These are phyloP conservation scores for Nasonia longicornis DNA, from an alignment of 1,140 invertebrate species.

Conservation along the genomic window DNA sequence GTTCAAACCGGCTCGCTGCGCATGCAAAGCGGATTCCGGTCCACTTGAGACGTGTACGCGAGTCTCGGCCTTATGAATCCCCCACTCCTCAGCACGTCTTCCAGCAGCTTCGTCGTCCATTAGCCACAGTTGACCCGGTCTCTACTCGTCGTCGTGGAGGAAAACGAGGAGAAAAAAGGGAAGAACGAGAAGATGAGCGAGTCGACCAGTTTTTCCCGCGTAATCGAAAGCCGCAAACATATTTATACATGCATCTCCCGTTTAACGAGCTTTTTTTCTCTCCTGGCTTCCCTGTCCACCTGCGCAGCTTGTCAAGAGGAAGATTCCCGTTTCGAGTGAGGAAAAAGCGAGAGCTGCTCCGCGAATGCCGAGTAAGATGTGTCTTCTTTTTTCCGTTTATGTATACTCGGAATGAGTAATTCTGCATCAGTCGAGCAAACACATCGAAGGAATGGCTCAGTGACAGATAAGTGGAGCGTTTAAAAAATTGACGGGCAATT, in stretches of 20 bases:
- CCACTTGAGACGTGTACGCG: slow-evolving; percentile 10
- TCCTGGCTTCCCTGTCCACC: too few species aligned
- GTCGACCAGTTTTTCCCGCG: slow-evolving; percentile 11
- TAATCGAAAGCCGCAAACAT: neutral
- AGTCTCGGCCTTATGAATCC: neutral
- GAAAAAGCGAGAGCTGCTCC: neutral
- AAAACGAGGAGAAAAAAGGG: neutral
- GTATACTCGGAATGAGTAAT: neutral
- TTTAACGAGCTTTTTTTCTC: slow-evolving; percentile 14
- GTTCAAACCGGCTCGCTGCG: neutral
- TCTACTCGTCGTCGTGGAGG: neutral
- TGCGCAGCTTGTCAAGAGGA: neutral
- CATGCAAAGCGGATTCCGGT: neutral
- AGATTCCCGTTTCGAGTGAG: neutral
- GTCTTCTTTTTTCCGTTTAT: neutral
- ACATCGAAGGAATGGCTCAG: neutral
- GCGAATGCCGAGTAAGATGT: neutral
- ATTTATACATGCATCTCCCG: neutral
- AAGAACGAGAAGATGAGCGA: neutral
- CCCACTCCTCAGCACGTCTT: neutral
- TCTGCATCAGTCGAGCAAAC: neutral
- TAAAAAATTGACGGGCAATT: neutral
- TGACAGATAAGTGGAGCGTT: neutral
- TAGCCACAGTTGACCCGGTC: slow-evolving; percentile 39
- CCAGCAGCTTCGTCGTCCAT: slow-evolving; percentile 25